These are phyloP conservation scores for Pelecanoides urinatrix DNA, from an alignment of 2,113 vertebrate species.

Conservation along the genomic window DNA sequence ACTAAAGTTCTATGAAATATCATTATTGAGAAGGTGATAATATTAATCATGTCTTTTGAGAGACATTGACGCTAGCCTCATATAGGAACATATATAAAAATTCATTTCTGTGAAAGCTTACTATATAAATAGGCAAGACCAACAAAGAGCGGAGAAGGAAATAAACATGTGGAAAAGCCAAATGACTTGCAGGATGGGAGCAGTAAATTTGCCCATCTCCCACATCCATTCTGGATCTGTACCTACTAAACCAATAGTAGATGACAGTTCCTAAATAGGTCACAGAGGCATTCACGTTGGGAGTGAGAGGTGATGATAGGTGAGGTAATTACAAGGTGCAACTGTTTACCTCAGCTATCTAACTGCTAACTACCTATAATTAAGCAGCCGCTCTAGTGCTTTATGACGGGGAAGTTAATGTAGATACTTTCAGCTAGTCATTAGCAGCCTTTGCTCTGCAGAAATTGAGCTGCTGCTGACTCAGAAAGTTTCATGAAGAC, in stretches of 20 bases:
- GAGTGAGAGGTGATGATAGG: neutral
- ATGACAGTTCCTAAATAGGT: neutral
- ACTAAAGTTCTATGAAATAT: neutral
- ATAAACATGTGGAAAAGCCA: neutral
- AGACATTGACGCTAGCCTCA: neutral
- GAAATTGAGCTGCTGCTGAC: slow-evolving; percentile 1
- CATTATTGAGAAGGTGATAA: neutral
- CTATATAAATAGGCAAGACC: neutral
- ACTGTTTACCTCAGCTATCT: neutral
- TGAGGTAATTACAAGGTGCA: neutral
- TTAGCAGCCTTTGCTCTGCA: neutral
- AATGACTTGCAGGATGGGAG: neutral
- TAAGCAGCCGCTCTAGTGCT: neutral
- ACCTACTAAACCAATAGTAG: neutral
- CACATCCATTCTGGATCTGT: neutral
- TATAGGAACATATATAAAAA: neutral
- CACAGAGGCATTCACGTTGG: neutral
- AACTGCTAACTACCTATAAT: neutral
- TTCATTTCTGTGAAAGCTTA: neutral
- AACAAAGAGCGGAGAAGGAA: neutral
- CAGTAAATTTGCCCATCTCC: neutral
- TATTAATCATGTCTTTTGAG: neutral
- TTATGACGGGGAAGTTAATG: neutral
- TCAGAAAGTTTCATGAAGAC: neutral
- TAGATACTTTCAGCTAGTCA: neutral